phyloP scores from a whole-genome alignment of 2,113 vertebrate genomes.

The Pedetes capensis region DNA sequence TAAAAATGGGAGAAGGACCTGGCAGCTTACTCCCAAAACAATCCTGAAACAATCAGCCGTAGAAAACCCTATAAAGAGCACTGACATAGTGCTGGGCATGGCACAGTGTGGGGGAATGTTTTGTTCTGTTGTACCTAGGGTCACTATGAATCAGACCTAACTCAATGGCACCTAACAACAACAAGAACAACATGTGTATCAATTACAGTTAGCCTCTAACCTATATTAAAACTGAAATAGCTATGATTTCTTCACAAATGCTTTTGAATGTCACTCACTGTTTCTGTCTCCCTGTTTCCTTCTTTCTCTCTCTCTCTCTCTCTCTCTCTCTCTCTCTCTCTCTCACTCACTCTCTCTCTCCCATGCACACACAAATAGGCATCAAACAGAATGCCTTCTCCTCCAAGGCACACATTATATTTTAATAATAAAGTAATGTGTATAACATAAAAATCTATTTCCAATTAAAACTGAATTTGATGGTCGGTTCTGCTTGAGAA shows the following conservation, averaged over 20 bases:
- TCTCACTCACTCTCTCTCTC: not conserved
- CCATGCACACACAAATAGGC: not conserved
- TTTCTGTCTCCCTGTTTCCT: not conserved
- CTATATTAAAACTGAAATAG: not conserved
- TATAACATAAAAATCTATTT: not conserved
- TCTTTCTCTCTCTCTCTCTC: not conserved
- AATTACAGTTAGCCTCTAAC: not conserved
- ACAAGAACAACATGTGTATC: too few relatives aligned
- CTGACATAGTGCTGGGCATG: too few relatives aligned
- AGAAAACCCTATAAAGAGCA: too few relatives aligned
- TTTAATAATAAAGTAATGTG: not conserved
- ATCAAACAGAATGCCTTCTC: not conserved
- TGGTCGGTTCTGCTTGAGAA: not conserved
- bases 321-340: not conserved
- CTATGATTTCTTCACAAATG: not conserved
- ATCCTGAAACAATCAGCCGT: too few relatives aligned
- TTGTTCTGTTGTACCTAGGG: too few relatives aligned
- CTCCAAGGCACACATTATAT: not conserved
- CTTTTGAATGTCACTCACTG: not conserved
- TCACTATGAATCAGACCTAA: too few relatives aligned
- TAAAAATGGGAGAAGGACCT: too few relatives aligned
- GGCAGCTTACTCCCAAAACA: too few relatives aligned
- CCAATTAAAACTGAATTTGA: not conserved
- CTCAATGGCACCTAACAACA: too few relatives aligned
- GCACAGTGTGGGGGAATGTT: too few relatives aligned